Conservation (phyloP, 2,797 vertebrate species). For the Garrulus glandarius region DNA sequence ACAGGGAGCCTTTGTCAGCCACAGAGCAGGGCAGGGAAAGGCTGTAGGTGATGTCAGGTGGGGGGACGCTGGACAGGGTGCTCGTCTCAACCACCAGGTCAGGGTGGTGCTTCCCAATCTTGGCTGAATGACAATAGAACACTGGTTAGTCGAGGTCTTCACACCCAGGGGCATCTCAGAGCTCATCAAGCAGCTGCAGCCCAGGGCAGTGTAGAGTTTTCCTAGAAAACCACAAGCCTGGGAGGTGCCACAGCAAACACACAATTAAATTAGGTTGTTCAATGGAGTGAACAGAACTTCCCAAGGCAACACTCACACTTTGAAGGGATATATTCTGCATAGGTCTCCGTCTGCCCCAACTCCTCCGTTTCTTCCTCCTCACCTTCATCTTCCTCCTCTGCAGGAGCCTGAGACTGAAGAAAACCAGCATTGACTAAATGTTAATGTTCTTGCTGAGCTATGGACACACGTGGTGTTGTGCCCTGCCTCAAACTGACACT, state of each 20-base stretch:
- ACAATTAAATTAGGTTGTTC: background rate
- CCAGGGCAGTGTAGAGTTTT: background rate
- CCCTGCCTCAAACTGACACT: background rate
- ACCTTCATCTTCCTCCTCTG: constrained; percentile 92
- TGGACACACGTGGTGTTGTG: fast-evolving
- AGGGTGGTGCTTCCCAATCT: constrained; percentile 92
- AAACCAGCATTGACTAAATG: background rate
- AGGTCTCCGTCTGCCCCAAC: constrained; percentile 93
- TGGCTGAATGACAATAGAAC: constrained; percentile 76
- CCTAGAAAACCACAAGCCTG: background rate
- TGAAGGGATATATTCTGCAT: constrained; percentile 92
- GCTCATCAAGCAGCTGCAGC: background rate
- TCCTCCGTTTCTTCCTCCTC: constrained; percentile 92
- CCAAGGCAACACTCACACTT: constrained; percentile 83
- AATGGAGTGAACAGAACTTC: background rate
- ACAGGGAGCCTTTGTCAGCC: constrained; percentile 82
- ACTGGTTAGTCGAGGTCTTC: background rate
- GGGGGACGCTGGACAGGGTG: constrained; percentile 95
- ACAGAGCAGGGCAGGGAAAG: constrained; percentile 81
- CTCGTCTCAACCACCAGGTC: constrained; percentile 97
- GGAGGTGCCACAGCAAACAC: background rate
- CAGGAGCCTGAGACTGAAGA: constrained; percentile 71
- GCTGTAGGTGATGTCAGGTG: constrained; percentile 91
- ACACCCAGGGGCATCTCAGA: background rate
- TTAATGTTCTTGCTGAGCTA: background rate